Evolutionary conservation across 35 echinoderm and acorn worm genomes (phyloP), one percentile per base, ranked within the genome.

Genomic region (Apostichopus japonicus): DNA sequence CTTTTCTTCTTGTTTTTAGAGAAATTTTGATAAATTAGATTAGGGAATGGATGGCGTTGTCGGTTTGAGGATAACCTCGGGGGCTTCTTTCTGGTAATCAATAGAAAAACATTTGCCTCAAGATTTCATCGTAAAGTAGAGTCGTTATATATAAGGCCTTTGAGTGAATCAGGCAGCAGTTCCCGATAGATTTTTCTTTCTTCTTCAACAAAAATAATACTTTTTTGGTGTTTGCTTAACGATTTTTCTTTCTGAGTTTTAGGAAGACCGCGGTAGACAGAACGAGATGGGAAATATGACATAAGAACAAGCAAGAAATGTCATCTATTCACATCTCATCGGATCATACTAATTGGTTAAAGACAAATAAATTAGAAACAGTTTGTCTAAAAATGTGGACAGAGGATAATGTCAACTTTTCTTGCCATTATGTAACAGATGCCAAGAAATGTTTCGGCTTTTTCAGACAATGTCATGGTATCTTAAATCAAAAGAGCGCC

Each of bases 21-120:
- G 19, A 67, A 67, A 15, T 19, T n/a, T 73, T 75, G 71, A 75
- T 75, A 75, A 75, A 75, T 75, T 75, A 75, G 71, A 75, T 75
- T 75, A 75, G 21, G 71, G 71, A 75, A 19, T 75, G 71, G 71
- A 75, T 75, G 71, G 71, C 22, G 17, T 75, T 75, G 71, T n/a
- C 71, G 13, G 6, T 75, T 75, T 75, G 71, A 75, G 21, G 71
- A 75, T 75, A 75, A 75, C 22, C 71, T 75, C 17, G 71, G n/a
- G 71, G 14, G 13, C n/a, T 75, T 75, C 17, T 75, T 23, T 75
- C 71, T 75, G 21, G 17, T 75, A 75, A 75, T 75, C 17, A 75
- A 75, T 75, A 23, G 71, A 75, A 23, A 75, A 75, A 75, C 17
- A 75, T 23, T 75, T 75, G 13, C 71, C 11, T 23, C 15, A n/a